Conservation (phyloP, 2,113 vertebrate genomes). For the Larimichthys polyactis region DNA sequence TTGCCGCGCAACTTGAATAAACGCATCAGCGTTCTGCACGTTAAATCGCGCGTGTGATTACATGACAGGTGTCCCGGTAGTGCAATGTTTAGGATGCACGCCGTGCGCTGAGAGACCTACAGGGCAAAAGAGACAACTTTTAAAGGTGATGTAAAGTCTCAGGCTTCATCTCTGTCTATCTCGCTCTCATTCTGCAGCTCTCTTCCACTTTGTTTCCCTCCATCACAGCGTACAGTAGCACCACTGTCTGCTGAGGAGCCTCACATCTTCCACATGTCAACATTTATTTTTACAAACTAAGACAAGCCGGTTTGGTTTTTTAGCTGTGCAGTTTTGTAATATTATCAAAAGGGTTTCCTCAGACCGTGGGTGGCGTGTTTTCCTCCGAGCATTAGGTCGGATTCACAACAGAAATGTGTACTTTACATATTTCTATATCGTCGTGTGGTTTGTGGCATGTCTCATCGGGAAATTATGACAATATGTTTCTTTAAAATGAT, state of each 20-base stretch:
- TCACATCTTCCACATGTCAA: not conserved
- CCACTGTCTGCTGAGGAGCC: not conserved
- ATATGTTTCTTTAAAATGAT: not conserved
- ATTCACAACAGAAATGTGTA: not conserved
- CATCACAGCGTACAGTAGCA: not conserved
- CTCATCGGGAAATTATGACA: not conserved
- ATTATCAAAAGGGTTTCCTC: not conserved
- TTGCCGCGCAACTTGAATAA: not conserved
- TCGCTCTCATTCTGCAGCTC: slow-evolving; percentile 2
- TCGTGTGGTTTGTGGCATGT: not conserved
- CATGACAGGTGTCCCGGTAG: not conserved
- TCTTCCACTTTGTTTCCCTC: not conserved
- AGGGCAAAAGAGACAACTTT: not conserved
- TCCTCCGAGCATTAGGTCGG: not conserved
- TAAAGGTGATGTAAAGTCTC: not conserved
- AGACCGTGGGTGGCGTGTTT: not conserved
- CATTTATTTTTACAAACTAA: not conserved
- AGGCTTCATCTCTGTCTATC: not conserved
- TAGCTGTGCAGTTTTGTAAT: not conserved
- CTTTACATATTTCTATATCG: not conserved
- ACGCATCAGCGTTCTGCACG: too few relatives aligned
- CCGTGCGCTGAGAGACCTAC: too few relatives aligned
- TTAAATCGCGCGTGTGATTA: too few relatives aligned
- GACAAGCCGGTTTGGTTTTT: not conserved
- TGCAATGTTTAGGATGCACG: not conserved